Evolutionary conservation across 2,888 invertebrate genomes (phyloP), one percentile per base, ranked within the genome.

Genomic region (Nomada flava): DNA sequence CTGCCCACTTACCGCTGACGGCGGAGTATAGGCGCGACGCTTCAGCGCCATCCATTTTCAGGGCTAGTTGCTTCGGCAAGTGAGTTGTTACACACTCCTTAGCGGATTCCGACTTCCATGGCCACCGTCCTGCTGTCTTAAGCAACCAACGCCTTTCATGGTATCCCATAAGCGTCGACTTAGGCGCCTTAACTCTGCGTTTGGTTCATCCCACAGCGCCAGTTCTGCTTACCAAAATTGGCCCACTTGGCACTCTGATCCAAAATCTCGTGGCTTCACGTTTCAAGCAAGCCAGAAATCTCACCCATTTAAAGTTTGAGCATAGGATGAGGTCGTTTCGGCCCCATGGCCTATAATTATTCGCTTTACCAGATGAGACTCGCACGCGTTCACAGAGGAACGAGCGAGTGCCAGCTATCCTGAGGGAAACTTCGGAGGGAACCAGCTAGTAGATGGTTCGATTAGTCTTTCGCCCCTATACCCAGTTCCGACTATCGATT

Each of bases 381-480:
- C 96, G 96, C 96, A 96, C 96, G 95, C 96, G 44, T 44, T 44
- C 44, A 44, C 44, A 44, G 95, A 95, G 96, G 95, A 96, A 96
- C 96, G 96, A 96, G 96, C 96, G 96, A 95, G 74, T 74, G 74
- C 73, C 65, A 74, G 76, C 69, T 76, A 69, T 76, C 76, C 69
- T 76, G 96, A 96, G 96, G 95, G 96, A 96, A 96, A 96, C 95
- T 96, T 96, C 96, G 95, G 95, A 95, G 95, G 96, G 95, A 96
- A 96, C 96, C 96, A 96, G 96, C 96, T 96, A 96, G 95, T 96
- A 96, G 96, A 96, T 96, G 96, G 96, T 96, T 96, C 95, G 95
- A 96, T 96, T 96, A 95, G 95, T 95, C 95, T 95, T 95, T 95
- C 95, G 95, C 95, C 96, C 95, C 96, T 96, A 96, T 96, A 96